Evolutionary conservation across 30 jellyfish, hydroid and myxozoan species (phyloP), one percentile per base, ranked within the genome.

Genomic region (Aurelia sp.): DNA sequence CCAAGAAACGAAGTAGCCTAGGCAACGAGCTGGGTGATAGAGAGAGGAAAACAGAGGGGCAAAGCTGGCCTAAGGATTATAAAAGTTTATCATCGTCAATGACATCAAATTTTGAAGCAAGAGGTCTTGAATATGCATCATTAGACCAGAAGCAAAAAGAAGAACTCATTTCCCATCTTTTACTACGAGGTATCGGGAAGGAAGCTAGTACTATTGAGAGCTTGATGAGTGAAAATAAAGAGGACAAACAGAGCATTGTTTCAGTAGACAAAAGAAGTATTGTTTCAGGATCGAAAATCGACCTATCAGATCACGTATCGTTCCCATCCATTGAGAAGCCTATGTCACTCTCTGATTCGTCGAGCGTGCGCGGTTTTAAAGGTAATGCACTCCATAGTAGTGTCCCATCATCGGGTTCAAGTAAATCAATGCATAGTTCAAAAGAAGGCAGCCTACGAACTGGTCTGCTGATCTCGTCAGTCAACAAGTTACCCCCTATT

Each of bases 371-470:
- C 19, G 93, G 93, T 4, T 84, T 84, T 78, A 84, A 44, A 27
- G 93, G 93, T 64, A 84, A 84, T n/a, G 93, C 93, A 13, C 53
- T 84, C 48, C 93, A 84, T 40, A 66, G 92, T 41, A 73, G 86
- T 19, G 12, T 66, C 20, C 88, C 88, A 5, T 84, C 93, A 16
- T 80, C 76, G 9, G 33, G 64, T 51, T 81, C 91, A 48, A 12
- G 51, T 44, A 81, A 81, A 81, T 72, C 93, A 10, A 72, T 72
- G 24, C 80, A 44, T 20, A 63, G 88, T 7, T 60, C 93, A n/a
- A 84, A 84, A 44, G 55, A 57, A 15, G 64, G 81, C 27, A 72
- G 88, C 50, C 60, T 72, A 3, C 74, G 74, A 19, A 69, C 30
- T 72, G 52, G 93, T 13, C 88, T 84, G 22, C 48, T 84, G 24